Percentiles rank a stretch among this genome's conserved stretches.
phyloP scores from a whole-genome alignment of 2,113 vertebrate species.

The Larimichthys polyactis region DNA sequence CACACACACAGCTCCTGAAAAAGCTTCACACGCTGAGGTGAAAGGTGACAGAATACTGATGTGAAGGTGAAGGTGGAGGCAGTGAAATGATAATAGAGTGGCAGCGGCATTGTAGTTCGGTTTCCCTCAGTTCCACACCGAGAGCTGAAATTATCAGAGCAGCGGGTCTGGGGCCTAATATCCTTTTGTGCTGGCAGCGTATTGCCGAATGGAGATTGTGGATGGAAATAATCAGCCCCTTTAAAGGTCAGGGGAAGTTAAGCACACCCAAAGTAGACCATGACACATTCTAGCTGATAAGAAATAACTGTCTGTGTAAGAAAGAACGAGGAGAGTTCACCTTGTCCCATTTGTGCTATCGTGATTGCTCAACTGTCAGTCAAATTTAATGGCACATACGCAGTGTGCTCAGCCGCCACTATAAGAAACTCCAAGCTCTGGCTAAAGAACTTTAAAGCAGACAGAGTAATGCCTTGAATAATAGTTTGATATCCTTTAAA shows the following conservation, averaged over 20 bases:
- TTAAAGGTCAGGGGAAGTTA: constrained; percentile 83
- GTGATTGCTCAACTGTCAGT: constrained; percentile 81
- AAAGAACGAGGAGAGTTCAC: constrained; percentile 73
- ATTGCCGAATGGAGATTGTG: constrained; percentile 77
- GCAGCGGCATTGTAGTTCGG: constrained; percentile 55
- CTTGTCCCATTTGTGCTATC: constrained; percentile 81
- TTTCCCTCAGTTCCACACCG: constrained; percentile 44
- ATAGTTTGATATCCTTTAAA: background rate
- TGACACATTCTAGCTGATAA: constrained; percentile 79
- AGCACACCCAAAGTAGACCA: constrained; percentile 76
- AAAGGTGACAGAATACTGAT: constrained; percentile 49
- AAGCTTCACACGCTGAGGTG: constrained; percentile 36
- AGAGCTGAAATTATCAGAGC: constrained; percentile 76
- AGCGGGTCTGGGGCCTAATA: constrained; percentile 73
- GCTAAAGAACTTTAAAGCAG: background rate
- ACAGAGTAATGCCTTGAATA: constrained; percentile 1
- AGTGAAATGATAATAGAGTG: constrained; percentile 65
- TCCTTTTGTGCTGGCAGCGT: constrained; percentile 78
- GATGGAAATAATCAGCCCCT: constrained; percentile 80
- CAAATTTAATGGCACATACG: constrained; percentile 76
- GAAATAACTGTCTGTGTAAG: constrained; percentile 73
- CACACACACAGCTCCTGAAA: constrained; percentile 17
- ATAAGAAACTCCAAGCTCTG: constrained; percentile 22
- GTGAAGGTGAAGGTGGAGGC: constrained; percentile 63
- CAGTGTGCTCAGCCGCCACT: constrained; percentile 25